phyloP scores from a whole-genome alignment of 2,113 vertebrate species.

The Melanerpes formicivorus region DNA sequence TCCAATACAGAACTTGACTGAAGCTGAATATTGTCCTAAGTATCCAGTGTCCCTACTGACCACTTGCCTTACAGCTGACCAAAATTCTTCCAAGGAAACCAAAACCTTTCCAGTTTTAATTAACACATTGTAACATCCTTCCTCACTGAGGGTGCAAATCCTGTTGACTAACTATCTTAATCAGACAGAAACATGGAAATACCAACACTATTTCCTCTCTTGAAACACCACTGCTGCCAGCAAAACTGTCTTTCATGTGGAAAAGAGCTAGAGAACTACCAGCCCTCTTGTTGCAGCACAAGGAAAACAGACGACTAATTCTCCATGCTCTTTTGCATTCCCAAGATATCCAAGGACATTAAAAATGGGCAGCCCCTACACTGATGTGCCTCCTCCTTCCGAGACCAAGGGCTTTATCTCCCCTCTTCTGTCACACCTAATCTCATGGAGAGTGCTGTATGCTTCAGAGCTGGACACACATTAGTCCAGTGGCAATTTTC shows the following conservation, averaged over 20 bases:
- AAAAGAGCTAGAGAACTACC: background rate
- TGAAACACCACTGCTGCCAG: background rate
- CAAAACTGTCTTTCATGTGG: background rate
- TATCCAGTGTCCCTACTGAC: background rate
- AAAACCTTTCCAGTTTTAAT: background rate
- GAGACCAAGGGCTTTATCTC: background rate
- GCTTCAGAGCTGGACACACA: background rate
- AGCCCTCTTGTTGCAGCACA: background rate
- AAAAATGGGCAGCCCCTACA: background rate
- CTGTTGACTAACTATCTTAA: background rate
- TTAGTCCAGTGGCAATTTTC: background rate
- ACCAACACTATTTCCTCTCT: background rate
- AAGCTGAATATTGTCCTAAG: background rate
- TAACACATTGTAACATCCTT: background rate
- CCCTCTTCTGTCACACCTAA: background rate
- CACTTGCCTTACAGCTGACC: background rate
- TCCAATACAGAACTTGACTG: background rate
- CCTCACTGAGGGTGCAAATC: background rate
- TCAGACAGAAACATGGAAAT: background rate
- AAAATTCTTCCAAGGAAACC: background rate
- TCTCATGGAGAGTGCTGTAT: background rate
- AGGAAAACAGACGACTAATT: background rate
- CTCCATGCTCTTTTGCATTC: background rate
- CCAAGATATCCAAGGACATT: background rate
- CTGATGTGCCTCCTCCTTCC: background rate